Base-by-base conservation (phyloP, 2,888 invertebrate genomes). In the Yponomeuta evonymella region DNA sequence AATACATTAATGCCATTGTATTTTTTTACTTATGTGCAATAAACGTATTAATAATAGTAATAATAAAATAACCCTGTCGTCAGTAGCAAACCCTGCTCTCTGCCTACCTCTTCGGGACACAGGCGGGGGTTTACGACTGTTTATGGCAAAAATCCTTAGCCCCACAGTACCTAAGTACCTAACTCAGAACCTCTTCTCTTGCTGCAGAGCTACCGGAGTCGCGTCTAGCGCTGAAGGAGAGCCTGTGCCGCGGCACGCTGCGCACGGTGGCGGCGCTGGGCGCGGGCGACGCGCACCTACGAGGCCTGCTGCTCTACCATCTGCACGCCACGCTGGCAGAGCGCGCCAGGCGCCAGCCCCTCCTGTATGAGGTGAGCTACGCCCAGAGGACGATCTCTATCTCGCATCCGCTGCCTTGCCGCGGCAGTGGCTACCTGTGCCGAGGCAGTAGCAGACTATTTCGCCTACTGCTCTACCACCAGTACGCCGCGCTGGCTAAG, bases 161-260 rank as follows among this genome's bases (percentile, higher is more conserved):
- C 43, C 8, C 43, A 8, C 8, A 43, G 8, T 36, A 36, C 2
- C 4, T 36, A 36, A 23, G 23, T 23, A 23, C 23, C 23, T 23
- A 23, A 0, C 36, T 36, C 36, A 43, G 43, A 64, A 64, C 30
- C 30, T 9, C n/a, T 29, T 9, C 5, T 64, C 29, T 23, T 10
- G 64, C 63, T n/a, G 23, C 84, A 95, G 95, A 94, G 85, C 87
- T 95, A 77, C 88, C 94, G 77, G 90, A 93, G 75, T 87, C 89
- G 64, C 93, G 93, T 71, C 85, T 95, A 78, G 79, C 85, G 73
- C 80, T 93, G 80, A 95, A 95, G 84, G 93, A 93, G 83, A 86
- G 82, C 77, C 93, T 94, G 76, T 95, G 95, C 86, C 87, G 93
- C 73, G 94, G 94, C 83, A 86, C 94, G 77, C 85, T 95, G 80